phyloP scores from a whole-genome alignment of 2,888 invertebrate species.

The Panopea generosa region DNA sequence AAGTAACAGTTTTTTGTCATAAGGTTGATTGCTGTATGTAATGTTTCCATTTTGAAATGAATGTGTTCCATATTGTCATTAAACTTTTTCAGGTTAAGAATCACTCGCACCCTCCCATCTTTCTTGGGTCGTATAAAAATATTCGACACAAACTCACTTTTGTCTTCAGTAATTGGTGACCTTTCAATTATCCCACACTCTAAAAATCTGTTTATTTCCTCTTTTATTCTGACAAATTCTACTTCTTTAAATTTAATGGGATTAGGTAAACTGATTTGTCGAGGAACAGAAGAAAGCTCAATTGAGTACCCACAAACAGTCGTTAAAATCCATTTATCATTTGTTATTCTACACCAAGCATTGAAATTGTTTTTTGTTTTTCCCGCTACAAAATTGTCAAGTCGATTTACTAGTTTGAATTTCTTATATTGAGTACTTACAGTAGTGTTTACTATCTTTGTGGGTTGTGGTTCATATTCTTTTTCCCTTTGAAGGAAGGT shows the following conservation, averaged over 20 bases:
- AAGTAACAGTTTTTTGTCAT: constrained; percentile 41
- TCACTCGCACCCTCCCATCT: constrained; percentile 39
- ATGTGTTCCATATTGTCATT: constrained; percentile 33
- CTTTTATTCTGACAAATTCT: constrained; percentile 12
- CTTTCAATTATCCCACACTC: constrained; percentile 11
- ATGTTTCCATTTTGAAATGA: constrained; percentile 57
- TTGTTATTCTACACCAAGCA: constrained; percentile 21
- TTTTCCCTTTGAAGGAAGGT: neutral
- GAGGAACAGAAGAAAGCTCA: constrained; percentile 24
- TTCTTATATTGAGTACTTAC: too few relatives aligned
- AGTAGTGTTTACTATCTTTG: neutral
- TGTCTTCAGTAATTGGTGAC: neutral
- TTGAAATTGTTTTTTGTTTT: constrained; percentile 7
- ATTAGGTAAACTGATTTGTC: constrained; percentile 13
- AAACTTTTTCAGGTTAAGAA: constrained; percentile 50
- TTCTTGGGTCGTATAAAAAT: constrained; percentile 46
- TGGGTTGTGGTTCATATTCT: neutral
- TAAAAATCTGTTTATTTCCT: constrained; percentile 24
- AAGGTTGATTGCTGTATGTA: constrained; percentile 30
- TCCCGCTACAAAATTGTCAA: constrained; percentile 27
- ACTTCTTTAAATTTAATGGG: constrained; percentile 7
- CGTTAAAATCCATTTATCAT: constrained; percentile 30
- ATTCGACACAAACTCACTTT: constrained; percentile 36
- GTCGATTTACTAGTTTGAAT: constrained; percentile 14
- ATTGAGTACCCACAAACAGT: constrained; percentile 27